Conservation (phyloP, 2,113 vertebrate species). For the Phodopus roborovskii region DNA sequence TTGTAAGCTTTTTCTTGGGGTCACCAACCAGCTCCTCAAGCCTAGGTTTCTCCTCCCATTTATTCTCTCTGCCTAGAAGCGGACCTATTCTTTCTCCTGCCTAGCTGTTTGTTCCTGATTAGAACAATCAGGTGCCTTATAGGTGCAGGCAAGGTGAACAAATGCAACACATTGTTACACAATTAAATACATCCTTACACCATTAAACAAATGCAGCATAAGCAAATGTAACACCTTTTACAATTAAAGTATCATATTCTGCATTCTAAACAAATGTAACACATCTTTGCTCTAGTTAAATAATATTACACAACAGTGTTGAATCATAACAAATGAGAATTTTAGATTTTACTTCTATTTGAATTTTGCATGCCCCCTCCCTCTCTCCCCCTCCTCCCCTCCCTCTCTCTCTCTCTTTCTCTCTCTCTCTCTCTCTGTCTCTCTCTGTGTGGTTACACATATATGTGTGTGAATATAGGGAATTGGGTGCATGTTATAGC, state of each 20-base stretch:
- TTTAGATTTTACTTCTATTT: not conserved
- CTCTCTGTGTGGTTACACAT: too few species aligned
- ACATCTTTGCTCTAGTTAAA: not conserved
- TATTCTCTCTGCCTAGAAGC: not conserved
- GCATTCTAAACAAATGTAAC: not conserved
- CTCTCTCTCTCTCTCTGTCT: not conserved
- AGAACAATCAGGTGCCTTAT: not conserved
- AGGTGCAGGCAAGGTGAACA: not conserved
- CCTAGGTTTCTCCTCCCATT: not conserved
- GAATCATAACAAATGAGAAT: not conserved
- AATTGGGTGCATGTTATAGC: not conserved
- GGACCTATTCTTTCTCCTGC: not conserved
- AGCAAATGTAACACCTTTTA: too few species aligned
- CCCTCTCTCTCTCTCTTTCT: rapidly evolving
- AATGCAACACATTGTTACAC: not conserved
- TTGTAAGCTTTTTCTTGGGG: not conserved
- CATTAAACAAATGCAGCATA: not conserved
- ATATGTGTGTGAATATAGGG: too few species aligned
- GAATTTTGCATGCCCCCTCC: not conserved
- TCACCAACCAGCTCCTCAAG: not conserved
- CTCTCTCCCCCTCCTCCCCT: not conserved
- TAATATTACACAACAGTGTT: too few species aligned
- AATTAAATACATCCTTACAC: not conserved
- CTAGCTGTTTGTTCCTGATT: not conserved
- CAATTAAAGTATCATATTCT: too few species aligned